phyloP scores from a whole-genome alignment of 1,140 invertebrate genomes.

The Drosophila parabipectinata region DNA sequence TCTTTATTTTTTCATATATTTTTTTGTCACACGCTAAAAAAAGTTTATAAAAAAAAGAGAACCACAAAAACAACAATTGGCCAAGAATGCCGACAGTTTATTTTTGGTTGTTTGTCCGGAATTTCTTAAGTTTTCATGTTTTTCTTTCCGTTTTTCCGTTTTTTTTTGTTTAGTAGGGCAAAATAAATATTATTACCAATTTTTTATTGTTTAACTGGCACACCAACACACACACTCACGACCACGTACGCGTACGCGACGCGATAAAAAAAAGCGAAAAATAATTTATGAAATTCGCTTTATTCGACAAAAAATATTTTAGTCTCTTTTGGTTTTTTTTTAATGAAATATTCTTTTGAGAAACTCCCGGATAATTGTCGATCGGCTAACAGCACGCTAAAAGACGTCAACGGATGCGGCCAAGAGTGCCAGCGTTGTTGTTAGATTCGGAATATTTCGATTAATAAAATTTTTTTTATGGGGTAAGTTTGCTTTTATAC shows the following conservation, averaged over 20 bases:
- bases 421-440: neutral
- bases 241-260: constrained; percentile 44
- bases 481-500: constrained; percentile 1
- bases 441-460: neutral
- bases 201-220: constrained; percentile 39
- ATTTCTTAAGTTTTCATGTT: constrained; percentile 35
- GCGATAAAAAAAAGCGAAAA: constrained; percentile 29
- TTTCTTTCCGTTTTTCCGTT: neutral
- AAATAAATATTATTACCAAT: constrained; percentile 27
- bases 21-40: constrained; percentile 44
- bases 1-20: constrained; percentile 15
- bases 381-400: neutral
- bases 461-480: constrained; percentile 1
- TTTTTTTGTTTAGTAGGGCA: constrained; percentile 20
- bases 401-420: neutral
- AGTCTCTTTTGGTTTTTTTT: neutral
- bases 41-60: constrained; percentile 26
- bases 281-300: neutral
- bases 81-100: constrained; percentile 41
- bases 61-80: neutral
- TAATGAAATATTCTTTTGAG: neutral
- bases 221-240: constrained; percentile 40
- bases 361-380: neutral
- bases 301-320: neutral
- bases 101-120: constrained; percentile 26